These are phyloP conservation scores for western clawed frog (Xenopus tropicalis) DNA, from an alignment of 2,113 vertebrate genomes.

Conservation along the genomic window DNA sequence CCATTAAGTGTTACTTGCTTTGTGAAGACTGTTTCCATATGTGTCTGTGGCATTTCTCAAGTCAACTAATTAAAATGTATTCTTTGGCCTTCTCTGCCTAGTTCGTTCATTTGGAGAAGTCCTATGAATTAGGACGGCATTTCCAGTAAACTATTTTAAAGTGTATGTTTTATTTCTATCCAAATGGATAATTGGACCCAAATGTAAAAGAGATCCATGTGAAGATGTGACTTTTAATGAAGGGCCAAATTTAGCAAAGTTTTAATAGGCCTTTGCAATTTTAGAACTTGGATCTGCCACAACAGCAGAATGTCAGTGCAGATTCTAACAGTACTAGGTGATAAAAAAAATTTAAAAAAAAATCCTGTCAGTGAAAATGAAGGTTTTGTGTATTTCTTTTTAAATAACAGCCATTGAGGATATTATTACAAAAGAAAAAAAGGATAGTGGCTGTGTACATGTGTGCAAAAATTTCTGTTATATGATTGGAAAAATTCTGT, in stretches of 20 bases:
- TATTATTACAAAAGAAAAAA: too few species aligned
- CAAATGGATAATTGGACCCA: constrained; percentile 37
- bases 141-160: constrained; percentile 37
- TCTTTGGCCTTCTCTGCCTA: constrained; percentile 2
- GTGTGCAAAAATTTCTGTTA: too few species aligned
- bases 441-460: too few species aligned
- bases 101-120: constrained; percentile 6
- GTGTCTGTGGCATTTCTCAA: constrained; percentile 28
- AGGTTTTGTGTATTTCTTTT: too few species aligned
- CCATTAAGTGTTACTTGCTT: constrained; percentile 1
- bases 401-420: too few species aligned
- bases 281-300: neutral
- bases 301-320: too few species aligned
- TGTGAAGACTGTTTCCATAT: constrained; percentile 24
- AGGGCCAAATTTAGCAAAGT: neutral
- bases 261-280: constrained; percentile 8
- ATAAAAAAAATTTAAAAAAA: too few species aligned
- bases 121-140: constrained; percentile 18
- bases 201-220: constrained; percentile 28
- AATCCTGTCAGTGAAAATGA: too few species aligned
- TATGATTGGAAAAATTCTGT: too few species aligned
- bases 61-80: constrained; percentile 22
- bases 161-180: constrained; percentile 21
- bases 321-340: too few species aligned
- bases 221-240: neutral